Evolutionary conservation across 2,797 vertebrate species (phyloP).

Genomic region (Lepus townsendii): DNA sequence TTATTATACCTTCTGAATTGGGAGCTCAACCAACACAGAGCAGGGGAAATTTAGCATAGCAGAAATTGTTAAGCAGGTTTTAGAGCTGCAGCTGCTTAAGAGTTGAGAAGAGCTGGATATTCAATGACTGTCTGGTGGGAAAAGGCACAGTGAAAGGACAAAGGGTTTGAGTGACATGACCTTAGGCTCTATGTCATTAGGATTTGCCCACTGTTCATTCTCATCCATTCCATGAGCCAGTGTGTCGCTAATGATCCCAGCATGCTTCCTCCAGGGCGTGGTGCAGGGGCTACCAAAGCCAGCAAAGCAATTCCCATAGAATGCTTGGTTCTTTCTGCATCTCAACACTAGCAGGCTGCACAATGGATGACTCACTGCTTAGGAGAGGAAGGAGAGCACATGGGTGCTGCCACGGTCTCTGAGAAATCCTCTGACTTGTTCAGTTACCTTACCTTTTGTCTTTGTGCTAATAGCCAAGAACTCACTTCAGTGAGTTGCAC

Average conservation of each 20-base stretch:
- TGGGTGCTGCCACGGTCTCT: neutral
- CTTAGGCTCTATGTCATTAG: neutral
- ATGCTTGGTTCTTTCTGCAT: neutral
- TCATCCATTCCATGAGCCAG: neutral
- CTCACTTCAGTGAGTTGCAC: neutral
- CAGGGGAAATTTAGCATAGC: neutral
- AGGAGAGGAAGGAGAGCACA: neutral
- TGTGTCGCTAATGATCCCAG: neutral
- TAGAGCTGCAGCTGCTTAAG: neutral
- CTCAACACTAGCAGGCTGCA: neutral
- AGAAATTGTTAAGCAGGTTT: neutral
- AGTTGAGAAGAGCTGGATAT: neutral
- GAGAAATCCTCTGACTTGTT: slow-evolving; percentile 1
- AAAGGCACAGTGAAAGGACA: neutral
- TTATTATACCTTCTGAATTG: neutral
- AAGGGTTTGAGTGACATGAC: neutral
- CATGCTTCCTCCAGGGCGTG: neutral
- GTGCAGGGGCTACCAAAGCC: neutral
- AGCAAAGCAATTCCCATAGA: neutral
- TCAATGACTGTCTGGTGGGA: neutral
- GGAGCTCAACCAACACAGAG: neutral
- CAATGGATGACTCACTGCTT: neutral
- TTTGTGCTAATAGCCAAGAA: slow-evolving; percentile 43
- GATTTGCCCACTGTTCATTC: neutral
- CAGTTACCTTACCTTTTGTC: neutral